Evolutionary conservation across 2,888 invertebrate species (phyloP), one percentile per base, ranked within the genome.

Genomic region (Acrobasis consociella): DNA sequence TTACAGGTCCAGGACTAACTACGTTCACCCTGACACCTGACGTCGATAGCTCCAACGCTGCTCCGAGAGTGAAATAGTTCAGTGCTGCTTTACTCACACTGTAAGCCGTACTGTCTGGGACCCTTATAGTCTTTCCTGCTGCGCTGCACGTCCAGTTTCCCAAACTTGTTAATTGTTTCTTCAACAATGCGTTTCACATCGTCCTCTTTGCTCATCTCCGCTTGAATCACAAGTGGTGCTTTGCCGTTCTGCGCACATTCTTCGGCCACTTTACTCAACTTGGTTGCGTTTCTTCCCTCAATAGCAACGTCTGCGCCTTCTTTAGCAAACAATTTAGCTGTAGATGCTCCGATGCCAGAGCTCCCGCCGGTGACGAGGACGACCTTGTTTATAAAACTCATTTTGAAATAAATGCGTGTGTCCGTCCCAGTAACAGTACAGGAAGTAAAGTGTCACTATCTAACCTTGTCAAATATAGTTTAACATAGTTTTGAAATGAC

Each of bases 1-100:
- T 42, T 0, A 72, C 71, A 9, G 73, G 73, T 2, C 73, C 71
- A 2, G 72, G 72, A 16, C 64, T 69, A 0, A 73, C 22, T 0
- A 62, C 22, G 59, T 72, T 73, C 5, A 73, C 72, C 31, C 73
- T 49, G 10, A 72, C 70, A 0, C 70, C 70, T 3, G 61, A 46
- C 0, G 65, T 11, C 0, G 68, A 68, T 10, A 72, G 22, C 60
- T 72, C 71, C 50, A 59, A 11, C 15, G 68, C 96, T 9, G 94
- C 84, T 74, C 95, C 95, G 69, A 93, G 87, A 0, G 96, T 96
- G 68, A 97, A 93, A 73, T 96, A 96, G 80, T 96, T 96, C 9
- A 66, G 31, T 0, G 49, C 66, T 5, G 64, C 66, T 62, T 66
- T 66, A 13, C 61, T 61, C 2, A 58, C 49, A 39, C 53, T 62